Percentiles rank a stretch among this genome's conserved stretches.
Evolutionary conservation across 2,797 vertebrate species (phyloP).

Genomic region (Masticophis lateralis): DNA sequence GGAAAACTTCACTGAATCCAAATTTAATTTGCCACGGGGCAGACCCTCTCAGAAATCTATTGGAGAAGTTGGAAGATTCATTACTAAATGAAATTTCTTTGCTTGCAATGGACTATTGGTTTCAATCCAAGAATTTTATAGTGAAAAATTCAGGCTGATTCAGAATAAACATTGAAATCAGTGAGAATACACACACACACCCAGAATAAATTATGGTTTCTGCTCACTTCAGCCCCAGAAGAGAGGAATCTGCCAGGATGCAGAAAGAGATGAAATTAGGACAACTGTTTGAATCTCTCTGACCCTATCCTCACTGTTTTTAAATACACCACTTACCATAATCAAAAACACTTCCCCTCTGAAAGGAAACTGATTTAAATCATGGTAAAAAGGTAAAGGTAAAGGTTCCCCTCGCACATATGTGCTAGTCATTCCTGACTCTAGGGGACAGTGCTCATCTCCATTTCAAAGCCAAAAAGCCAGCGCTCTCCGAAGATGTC

Average conservation of each 20-base stretch:
- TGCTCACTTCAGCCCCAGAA: neutral
- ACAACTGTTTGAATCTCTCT: neutral
- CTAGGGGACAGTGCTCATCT: too few relatives aligned
- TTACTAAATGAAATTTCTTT: too few relatives aligned
- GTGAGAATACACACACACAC: neutral
- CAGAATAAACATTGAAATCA: neutral
- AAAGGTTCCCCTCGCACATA: too few relatives aligned
- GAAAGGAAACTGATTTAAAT: neutral
- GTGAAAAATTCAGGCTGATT: neutral
- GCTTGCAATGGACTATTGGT: too few relatives aligned
- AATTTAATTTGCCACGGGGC: neutral
- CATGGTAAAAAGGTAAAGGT: too few relatives aligned
- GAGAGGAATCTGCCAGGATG: neutral
- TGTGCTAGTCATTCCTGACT: too few relatives aligned
- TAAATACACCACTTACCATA: neutral
- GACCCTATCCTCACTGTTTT: neutral
- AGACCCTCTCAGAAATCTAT: neutral
- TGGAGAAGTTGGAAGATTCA: too few relatives aligned
- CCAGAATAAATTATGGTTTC: neutral
- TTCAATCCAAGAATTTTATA: too few relatives aligned
- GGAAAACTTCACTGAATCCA: neutral
- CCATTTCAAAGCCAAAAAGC: too few relatives aligned
- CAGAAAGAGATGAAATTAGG: neutral
- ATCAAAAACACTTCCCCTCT: neutral
- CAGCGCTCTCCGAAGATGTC: too few relatives aligned